phyloP scores from a whole-genome alignment of 2,888 invertebrate genomes.

The Hirtodrosophila trivittata region DNA sequence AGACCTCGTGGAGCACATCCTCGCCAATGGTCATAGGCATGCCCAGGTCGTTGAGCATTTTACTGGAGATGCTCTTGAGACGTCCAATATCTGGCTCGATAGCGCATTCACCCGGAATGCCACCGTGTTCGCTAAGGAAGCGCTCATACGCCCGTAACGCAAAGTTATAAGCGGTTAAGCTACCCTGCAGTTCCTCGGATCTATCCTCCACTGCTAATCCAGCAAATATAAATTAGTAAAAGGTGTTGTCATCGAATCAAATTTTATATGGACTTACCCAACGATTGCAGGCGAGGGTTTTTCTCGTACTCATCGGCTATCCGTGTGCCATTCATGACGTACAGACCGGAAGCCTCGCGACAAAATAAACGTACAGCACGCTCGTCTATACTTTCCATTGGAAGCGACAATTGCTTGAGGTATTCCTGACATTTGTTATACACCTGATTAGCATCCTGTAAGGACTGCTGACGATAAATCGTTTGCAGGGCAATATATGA shows the following conservation, averaged over 20 bases:
- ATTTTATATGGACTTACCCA: conserved; percentile 82
- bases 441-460: conserved; percentile 91
- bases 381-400: conserved; percentile 90
- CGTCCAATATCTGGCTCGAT: conserved; percentile 95
- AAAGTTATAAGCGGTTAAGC: conserved; percentile 94
- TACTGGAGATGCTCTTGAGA: conserved; percentile 89
- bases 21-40: conserved; percentile 92
- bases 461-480: conserved; percentile 93
- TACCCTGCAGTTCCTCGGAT: conserved; percentile 91
- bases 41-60: conserved; percentile 93
- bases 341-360: conserved; percentile 92
- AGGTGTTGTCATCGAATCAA: neutral
- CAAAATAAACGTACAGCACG: conserved; percentile 93
- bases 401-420: conserved; percentile 90
- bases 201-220: conserved; percentile 85
- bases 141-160: conserved; percentile 95
- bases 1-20: conserved; percentile 97
- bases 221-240: no score
- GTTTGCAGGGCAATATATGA: conserved; percentile 95
- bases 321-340: conserved; percentile 90
- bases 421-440: conserved; percentile 92
- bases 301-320: conserved; percentile 93
- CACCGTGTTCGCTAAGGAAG: conserved; percentile 94
- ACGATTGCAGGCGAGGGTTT: conserved; percentile 86
- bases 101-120: conserved; percentile 94